phyloP scores from a whole-genome alignment of 2,113 vertebrate species.

The Nerophis lumbriciformis region DNA sequence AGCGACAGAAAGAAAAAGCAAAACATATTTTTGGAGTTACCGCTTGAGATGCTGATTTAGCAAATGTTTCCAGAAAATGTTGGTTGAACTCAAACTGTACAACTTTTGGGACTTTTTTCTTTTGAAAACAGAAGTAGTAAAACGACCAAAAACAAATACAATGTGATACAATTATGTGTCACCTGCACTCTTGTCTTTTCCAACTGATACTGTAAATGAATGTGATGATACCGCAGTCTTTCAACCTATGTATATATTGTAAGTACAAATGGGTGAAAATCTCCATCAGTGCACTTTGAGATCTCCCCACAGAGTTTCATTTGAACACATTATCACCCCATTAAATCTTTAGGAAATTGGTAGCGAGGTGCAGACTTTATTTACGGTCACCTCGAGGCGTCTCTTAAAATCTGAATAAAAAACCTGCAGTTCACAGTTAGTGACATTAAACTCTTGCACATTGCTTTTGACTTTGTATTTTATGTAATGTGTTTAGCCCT shows the following conservation, averaged over 20 bases:
- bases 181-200: no score
- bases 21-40: no score
- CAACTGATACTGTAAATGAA: background rate
- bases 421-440: constrained; percentile 15
- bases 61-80: no score
- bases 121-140: no score
- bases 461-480: constrained; percentile 22
- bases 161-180: no score
- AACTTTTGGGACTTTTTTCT: no score
- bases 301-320: constrained; percentile 55
- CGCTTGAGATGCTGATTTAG: no score
- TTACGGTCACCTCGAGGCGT: constrained; percentile 47
- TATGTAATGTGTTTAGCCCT: constrained; percentile 10
- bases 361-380: constrained; percentile 30
- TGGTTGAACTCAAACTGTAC: no score
- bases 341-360: constrained; percentile 59
- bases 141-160: no score
- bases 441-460: constrained; percentile 14
- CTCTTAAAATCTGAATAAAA: constrained; percentile 22
- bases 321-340: constrained; percentile 53
- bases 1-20: no score
- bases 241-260: background rate
- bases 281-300: constrained; percentile 32
- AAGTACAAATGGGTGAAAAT: constrained; percentile 11
- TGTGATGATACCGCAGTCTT: background rate